Conservation (phyloP, 2,113 vertebrate species). For the Nestor notabilis region DNA sequence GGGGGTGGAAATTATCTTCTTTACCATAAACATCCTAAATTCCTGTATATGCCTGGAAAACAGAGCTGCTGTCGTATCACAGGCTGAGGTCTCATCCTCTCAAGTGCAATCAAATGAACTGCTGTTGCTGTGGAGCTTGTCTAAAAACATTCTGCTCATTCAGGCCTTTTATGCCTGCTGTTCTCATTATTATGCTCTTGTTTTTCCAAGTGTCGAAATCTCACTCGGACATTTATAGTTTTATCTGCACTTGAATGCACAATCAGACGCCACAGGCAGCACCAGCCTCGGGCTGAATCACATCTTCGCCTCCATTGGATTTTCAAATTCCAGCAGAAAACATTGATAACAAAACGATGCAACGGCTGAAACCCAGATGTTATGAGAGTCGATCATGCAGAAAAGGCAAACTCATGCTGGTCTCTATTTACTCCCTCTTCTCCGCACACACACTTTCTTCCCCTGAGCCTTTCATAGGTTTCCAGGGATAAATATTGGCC, state of each 20-base stretch:
- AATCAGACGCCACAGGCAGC: background rate
- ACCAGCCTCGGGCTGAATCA: background rate
- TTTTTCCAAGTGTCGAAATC: background rate
- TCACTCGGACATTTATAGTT: background rate
- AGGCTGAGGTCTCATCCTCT: conserved; percentile 10
- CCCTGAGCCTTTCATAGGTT: background rate
- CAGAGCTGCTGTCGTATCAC: background rate
- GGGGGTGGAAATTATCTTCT: background rate
- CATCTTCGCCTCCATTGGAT: background rate
- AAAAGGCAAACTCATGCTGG: background rate
- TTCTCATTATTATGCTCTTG: conserved; percentile 26
- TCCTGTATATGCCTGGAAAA: background rate
- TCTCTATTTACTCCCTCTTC: background rate
- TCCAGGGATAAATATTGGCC: background rate
- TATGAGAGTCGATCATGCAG: background rate
- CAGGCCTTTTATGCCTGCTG: background rate
- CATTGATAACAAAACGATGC: background rate
- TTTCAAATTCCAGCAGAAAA: background rate
- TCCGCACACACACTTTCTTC: background rate
- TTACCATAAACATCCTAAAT: background rate
- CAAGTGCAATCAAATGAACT: conserved; percentile 6
- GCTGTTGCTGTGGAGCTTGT: conserved; percentile 11
- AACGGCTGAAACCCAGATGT: background rate
- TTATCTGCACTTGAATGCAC: conserved; percentile 15
- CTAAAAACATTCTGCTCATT: conserved; percentile 43